Evolutionary conservation across 1,140 invertebrate genomes (phyloP).

Genomic region (Aradophagus sp.): DNA sequence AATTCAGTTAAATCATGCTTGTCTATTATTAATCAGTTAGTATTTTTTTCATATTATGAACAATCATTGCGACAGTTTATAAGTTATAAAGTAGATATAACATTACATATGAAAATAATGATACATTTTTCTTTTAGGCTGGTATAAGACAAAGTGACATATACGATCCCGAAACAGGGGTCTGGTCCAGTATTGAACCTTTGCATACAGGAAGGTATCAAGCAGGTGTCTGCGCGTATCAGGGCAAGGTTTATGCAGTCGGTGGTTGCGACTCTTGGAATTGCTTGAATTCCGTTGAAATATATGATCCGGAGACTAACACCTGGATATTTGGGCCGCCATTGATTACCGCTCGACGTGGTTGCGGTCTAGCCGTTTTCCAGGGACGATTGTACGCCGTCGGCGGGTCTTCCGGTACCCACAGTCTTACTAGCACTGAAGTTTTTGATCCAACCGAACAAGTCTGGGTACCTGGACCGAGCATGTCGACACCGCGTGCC

Average conservation of each 20-base stretch:
- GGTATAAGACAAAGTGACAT: constrained; percentile 85
- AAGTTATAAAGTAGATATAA: too few relatives aligned
- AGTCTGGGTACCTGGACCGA: constrained; percentile 81
- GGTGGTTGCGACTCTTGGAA: constrained; percentile 90
- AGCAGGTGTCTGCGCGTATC: constrained; percentile 82
- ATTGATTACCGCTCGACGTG: constrained; percentile 80
- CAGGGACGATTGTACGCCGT: constrained; percentile 80
- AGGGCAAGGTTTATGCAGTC: constrained; percentile 82
- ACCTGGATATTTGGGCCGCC: constrained; percentile 74
- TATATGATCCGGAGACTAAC: constrained; percentile 79
- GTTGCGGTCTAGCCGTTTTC: constrained; percentile 80
- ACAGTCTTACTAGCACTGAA: constrained; percentile 81
- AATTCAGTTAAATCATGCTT: too few relatives aligned
- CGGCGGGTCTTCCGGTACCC: constrained; percentile 84
- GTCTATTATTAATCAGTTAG: too few relatives aligned
- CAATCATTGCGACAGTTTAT: too few relatives aligned
- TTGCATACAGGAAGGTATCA: constrained; percentile 85
- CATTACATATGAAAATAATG: too few relatives aligned
- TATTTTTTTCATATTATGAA: too few relatives aligned
- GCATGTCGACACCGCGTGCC: constrained; percentile 80
- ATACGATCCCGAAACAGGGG: constrained; percentile 78
- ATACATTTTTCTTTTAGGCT: constrained; percentile 61
- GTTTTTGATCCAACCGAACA: constrained; percentile 79
- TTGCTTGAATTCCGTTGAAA: constrained; percentile 83
- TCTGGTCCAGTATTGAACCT: constrained; percentile 81